Percentiles rank a stretch among this genome's conserved stretches.
Conservation (phyloP, 2,113 vertebrate genomes). For the Gobio gobio region DNA sequence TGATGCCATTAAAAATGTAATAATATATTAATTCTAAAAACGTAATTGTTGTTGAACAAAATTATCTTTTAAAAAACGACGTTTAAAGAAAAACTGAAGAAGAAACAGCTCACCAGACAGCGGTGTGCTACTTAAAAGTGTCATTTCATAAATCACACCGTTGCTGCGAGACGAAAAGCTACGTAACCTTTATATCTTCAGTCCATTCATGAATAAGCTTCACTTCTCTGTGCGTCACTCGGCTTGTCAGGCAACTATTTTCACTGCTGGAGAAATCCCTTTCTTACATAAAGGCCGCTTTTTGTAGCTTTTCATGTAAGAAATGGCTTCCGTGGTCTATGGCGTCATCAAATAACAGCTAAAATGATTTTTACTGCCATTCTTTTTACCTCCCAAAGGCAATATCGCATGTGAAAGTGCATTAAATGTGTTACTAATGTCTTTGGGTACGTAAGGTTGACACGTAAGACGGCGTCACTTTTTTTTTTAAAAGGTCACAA, state of each 20-base stretch:
- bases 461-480: not conserved
- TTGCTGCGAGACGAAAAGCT: conserved; percentile 32
- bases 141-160: conserved; percentile 21
- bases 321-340: conserved; percentile 37
- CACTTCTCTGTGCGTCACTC: conserved; percentile 44
- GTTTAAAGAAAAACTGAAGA: not conserved
- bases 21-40: not conserved
- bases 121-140: not conserved
- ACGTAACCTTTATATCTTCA: conserved; percentile 29
- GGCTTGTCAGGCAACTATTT: conserved; percentile 19
- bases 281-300: conserved; percentile 41
- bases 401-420: conserved; percentile 42
- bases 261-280: conserved; percentile 41
- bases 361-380: conserved; percentile 25
- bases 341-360: conserved; percentile 43
- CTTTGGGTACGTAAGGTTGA: not conserved
- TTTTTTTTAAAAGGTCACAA: not conserved
- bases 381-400: conserved; percentile 6
- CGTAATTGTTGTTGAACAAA: too few species aligned
- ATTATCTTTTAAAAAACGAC: not conserved
- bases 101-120: too few species aligned
- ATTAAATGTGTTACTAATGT: not conserved
- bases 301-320: conserved; percentile 47
- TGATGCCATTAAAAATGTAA: not conserved
- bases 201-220: conserved; percentile 37